phyloP scores from a whole-genome alignment of 23 tunicate genomes.

The Oikopleura dioica region DNA sequence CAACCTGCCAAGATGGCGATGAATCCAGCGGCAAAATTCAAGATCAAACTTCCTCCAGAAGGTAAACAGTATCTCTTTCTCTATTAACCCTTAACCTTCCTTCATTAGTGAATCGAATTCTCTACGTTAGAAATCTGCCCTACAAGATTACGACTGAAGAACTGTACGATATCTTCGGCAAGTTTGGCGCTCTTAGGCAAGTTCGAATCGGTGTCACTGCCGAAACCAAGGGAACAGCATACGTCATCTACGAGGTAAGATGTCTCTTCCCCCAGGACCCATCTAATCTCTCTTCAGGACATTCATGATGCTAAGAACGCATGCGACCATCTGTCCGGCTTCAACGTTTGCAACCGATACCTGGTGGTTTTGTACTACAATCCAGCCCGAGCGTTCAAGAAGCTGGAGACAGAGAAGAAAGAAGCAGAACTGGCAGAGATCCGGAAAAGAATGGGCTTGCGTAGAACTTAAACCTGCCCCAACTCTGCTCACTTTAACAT shows the following conservation, averaged over 20 bases:
- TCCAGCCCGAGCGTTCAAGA: conserved; percentile 86
- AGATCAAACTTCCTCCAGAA: neutral
- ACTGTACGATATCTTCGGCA: conserved; percentile 97
- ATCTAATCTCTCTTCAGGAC: too few relatives aligned
- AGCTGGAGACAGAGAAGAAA: conserved; percentile 70
- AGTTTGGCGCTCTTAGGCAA: conserved; percentile 92
- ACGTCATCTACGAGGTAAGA: conserved; percentile 38
- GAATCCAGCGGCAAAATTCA: neutral
- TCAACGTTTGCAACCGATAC: conserved; percentile 88
- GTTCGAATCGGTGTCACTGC: conserved; percentile 73
- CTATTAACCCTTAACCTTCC: neutral
- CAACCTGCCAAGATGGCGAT: neutral
- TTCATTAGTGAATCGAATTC: conserved; percentile 36
- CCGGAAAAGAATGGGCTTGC: neutral
- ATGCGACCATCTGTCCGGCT: conserved; percentile 88
- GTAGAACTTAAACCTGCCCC: too few relatives aligned
- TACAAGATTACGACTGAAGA: conserved; percentile 98
- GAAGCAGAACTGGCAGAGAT: conserved; percentile 27
- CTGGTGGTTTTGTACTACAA: conserved; percentile 81
- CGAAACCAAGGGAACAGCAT: conserved; percentile 92
- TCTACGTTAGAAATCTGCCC: conserved; percentile 71
- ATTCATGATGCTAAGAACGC: conserved; percentile 97
- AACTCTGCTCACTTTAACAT: too few relatives aligned
- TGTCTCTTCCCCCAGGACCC: too few relatives aligned
- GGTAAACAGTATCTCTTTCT: neutral